These are phyloP conservation scores for Laspeyria flexula DNA, from an alignment of 2,888 invertebrate species.

Conservation along the genomic window DNA sequence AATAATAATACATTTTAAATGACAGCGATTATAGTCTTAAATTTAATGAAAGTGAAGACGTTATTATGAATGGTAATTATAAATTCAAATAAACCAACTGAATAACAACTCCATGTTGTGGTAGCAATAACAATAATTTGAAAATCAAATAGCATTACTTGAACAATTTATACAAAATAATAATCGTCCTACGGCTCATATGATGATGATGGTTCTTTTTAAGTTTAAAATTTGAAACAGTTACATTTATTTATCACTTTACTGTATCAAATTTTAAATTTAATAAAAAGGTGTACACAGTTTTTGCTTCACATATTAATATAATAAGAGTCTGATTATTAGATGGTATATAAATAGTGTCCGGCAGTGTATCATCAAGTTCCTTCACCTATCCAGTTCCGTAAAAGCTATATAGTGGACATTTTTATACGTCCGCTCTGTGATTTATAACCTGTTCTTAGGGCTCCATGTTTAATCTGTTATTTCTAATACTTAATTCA, in stretches of 20 bases:
- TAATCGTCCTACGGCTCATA: no score
- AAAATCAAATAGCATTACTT: no score
- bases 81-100: background rate
- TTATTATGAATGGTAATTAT: background rate
- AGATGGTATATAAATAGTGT: slow-evolving; percentile 18
- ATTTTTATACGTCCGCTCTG: slow-evolving; percentile 47
- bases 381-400: slow-evolving; percentile 52
- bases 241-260: no score
- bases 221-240: no score
- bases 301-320: no score
- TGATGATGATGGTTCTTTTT: no score
- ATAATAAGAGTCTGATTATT: no score
- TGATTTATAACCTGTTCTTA: slow-evolving; percentile 45
- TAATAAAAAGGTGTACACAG: no score
- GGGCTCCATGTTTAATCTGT: slow-evolving; percentile 15
- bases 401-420: slow-evolving; percentile 42
- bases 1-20: background rate
- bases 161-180: no score
- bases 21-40: background rate
- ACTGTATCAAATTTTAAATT: no score
- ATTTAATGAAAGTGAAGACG: slow-evolving; percentile 2
- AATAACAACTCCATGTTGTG: background rate
- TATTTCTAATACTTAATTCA: background rate
- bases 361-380: slow-evolving; percentile 32
- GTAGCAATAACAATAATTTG: no score